phyloP scores from a whole-genome alignment of 2,888 invertebrate genomes.

The Leistus spinibarbis region DNA sequence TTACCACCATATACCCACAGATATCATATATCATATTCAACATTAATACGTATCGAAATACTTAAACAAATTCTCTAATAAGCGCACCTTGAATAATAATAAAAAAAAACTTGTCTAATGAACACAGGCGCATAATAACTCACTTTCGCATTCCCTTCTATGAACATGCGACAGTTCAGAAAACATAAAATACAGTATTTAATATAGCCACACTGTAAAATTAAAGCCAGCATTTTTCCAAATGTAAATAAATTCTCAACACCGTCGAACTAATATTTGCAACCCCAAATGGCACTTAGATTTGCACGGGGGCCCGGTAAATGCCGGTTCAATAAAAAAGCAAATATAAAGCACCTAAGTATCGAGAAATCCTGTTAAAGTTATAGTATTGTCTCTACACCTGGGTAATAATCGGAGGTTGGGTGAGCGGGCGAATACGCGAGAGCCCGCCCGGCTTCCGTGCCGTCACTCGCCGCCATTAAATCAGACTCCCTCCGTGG shows the following conservation, averaged over 20 bases:
- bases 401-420: constrained; percentile 12
- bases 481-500: constrained; percentile 50
- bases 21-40: neutral
- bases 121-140: neutral
- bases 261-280: neutral
- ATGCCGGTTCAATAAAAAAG: neutral
- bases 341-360: constrained; percentile 1
- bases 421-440: constrained; percentile 39
- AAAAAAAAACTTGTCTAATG: neutral
- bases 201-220: neutral
- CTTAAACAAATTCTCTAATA: neutral
- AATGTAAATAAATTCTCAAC: neutral
- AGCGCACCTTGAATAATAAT: neutral
- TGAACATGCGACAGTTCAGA: neutral
- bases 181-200: neutral
- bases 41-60: neutral
- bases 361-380: constrained; percentile 24
- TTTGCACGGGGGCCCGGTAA: neutral
- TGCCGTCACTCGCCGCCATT: constrained; percentile 46
- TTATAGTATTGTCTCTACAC: constrained; percentile 9
- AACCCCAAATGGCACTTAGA: neutral
- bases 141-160: neutral
- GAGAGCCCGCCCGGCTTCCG: constrained; percentile 44
- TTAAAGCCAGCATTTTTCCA: neutral
- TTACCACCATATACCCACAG: neutral